phyloP scores from a whole-genome alignment of 2,888 invertebrate genomes.

The Synergus gifuensis region DNA sequence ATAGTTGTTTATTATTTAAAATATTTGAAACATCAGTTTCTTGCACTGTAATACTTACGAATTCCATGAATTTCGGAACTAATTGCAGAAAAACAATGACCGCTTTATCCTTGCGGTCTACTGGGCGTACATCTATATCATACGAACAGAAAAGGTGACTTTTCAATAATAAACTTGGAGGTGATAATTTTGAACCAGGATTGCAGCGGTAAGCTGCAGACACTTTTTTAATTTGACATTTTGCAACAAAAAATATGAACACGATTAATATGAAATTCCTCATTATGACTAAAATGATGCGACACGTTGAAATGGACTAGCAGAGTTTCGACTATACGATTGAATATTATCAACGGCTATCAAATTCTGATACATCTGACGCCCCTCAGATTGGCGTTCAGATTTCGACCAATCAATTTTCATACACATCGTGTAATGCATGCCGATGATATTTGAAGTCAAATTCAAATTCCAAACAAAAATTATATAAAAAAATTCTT shows the following conservation, averaged over 20 bases:
- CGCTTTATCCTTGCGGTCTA: slow-evolving; percentile 78
- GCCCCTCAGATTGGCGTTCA: neutral
- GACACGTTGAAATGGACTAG: neutral
- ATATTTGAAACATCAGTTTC: neutral
- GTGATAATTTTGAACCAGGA: neutral
- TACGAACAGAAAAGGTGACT: slow-evolving; percentile 81
- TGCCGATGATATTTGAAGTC: too few species aligned
- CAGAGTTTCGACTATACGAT: neutral
- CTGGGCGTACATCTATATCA: slow-evolving; percentile 80
- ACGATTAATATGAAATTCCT: neutral
- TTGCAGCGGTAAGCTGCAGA: neutral
- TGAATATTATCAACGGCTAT: neutral
- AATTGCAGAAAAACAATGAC: slow-evolving; percentile 81
- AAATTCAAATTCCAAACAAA: too few species aligned
- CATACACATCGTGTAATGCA: neutral
- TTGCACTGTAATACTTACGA: slow-evolving; percentile 64
- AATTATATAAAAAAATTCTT: too few species aligned
- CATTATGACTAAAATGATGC: neutral
- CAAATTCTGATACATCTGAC: neutral
- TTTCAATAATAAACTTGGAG: slow-evolving; percentile 75
- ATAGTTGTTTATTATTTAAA: neutral
- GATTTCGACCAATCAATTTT: neutral
- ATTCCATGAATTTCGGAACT: slow-evolving; percentile 80
- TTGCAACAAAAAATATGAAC: neutral
- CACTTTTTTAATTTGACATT: neutral